Base-by-base conservation (phyloP, 2,113 vertebrate species). In the Lophura nycthemera region DNA sequence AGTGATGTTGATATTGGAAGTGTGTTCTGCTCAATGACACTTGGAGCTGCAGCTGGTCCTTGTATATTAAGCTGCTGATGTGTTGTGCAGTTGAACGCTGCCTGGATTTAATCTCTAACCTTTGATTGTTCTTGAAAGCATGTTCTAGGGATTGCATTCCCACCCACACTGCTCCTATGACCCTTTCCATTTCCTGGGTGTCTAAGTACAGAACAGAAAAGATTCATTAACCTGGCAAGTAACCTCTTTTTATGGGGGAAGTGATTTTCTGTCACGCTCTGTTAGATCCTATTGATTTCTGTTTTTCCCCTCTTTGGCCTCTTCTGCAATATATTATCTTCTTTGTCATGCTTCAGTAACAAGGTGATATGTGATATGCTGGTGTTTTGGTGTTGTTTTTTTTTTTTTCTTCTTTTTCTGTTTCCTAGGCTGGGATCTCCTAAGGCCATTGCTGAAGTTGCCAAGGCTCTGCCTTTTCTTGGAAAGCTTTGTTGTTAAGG, bases 181-280 rank as follows among this genome's bases (percentile, higher is more conserved):
- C 94, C 95, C 85, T 56, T 89, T 96, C 89, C 73, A 94, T 95
- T 95, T 95, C 93, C 89, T 97, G 91, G 91, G 89, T 92, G 90
- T 94, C 93, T 95, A 94, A 95, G 90, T 96, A 88, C 88, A 81
- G 88, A 83, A 95, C 95, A 95, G 91, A 95, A 96, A 95, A 95
- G 94, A 96, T 97, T 96, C 89, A 97, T 96, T 96, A 95, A 95
- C 95, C 94, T 97, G 90, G 93, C 87, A 89, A 96, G 89, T 95
- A 93, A 97, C 91, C 95, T 94, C 90, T 90, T 95, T 92, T 96
- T 83, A 78, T 88, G 85, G 82, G 94, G 87, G 90, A 94, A 95
- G 91, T 95, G 95, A 95, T 95, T 95, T 95, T 93, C 93, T 0
- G 91, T 97, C 95, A 95, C 59, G 79, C 89, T 96, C 85, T 88